Conservation (phyloP, 2,113 vertebrate species). For the Oryctolagus cuniculus region DNA sequence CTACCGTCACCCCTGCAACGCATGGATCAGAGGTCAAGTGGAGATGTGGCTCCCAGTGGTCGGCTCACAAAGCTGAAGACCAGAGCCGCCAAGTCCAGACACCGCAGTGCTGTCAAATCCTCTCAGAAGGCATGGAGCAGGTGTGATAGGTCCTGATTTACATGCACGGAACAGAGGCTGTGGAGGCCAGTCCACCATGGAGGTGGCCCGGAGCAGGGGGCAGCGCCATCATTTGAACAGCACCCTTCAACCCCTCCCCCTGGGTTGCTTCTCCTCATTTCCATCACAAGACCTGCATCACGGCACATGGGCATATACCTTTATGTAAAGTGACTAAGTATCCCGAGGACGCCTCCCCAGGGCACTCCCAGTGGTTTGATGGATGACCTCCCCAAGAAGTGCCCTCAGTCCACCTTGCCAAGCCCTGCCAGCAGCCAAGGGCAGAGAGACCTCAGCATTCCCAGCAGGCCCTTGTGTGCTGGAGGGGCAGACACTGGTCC, state of each 20-base stretch:
- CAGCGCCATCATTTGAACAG: not conserved
- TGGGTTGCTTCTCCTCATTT: not conserved
- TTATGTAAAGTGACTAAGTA: not conserved
- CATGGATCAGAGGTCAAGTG: too few relatives aligned
- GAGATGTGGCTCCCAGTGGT: fast-evolving
- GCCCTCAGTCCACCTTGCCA: not conserved
- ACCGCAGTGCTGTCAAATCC: not conserved
- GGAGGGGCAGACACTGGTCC: too few relatives aligned
- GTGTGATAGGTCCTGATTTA: fast-evolving
- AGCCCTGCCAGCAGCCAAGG: not conserved
- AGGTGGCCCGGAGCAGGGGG: not conserved
- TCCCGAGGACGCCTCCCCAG: not conserved
- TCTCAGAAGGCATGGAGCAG: not conserved
- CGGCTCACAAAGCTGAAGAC: not conserved
- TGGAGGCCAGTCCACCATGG: not conserved
- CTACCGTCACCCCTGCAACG: not conserved
- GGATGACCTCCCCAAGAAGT: not conserved
- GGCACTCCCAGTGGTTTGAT: not conserved
- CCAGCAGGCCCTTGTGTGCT: not conserved
- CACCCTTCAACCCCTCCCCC: not conserved
- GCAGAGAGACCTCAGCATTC: not conserved
- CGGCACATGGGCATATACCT: not conserved
- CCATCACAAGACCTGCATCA: not conserved
- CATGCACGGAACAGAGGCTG: too few relatives aligned
- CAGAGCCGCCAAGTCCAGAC: fast-evolving